Evolutionary conservation across 2,113 vertebrate species (phyloP).

Genomic region (Hypocryptadius cinnamomeus): DNA sequence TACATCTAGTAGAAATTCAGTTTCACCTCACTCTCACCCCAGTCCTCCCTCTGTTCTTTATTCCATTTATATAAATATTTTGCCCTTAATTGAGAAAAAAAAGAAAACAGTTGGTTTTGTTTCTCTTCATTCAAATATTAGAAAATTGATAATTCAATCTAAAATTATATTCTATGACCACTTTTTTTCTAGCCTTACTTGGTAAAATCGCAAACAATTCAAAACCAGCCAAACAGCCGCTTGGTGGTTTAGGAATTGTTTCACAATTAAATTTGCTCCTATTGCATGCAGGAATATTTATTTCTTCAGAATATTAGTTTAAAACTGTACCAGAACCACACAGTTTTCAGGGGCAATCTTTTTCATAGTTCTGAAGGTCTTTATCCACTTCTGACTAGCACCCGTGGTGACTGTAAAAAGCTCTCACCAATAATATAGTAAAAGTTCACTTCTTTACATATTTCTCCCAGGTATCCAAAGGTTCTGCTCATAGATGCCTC

Average conservation of each 20-base stretch:
- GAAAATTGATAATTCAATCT: background rate
- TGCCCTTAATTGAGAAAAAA: background rate
- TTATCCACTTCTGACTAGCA: background rate
- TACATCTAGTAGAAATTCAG: background rate
- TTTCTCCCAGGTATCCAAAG: background rate
- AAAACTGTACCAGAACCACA: background rate
- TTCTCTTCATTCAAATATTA: background rate
- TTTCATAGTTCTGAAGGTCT: background rate
- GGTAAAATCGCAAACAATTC: background rate
- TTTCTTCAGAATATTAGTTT: background rate
- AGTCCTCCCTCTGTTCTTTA: background rate
- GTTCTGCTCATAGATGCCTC: background rate
- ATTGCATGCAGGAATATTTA: background rate
- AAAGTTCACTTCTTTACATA: background rate
- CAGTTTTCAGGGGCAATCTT: background rate
- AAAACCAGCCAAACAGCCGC: background rate
- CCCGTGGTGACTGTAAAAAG: background rate
- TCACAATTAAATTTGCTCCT: background rate
- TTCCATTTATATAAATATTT: background rate
- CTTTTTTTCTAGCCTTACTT: background rate
- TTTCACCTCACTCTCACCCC: background rate
- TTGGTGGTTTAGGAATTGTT: background rate
- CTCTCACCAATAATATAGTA: background rate
- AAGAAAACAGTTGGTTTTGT: background rate
- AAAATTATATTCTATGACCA: background rate